phyloP scores from a whole-genome alignment of 30 jellyfish, hydroid and myxozoan species.

The Rhopilema esculentum region DNA sequence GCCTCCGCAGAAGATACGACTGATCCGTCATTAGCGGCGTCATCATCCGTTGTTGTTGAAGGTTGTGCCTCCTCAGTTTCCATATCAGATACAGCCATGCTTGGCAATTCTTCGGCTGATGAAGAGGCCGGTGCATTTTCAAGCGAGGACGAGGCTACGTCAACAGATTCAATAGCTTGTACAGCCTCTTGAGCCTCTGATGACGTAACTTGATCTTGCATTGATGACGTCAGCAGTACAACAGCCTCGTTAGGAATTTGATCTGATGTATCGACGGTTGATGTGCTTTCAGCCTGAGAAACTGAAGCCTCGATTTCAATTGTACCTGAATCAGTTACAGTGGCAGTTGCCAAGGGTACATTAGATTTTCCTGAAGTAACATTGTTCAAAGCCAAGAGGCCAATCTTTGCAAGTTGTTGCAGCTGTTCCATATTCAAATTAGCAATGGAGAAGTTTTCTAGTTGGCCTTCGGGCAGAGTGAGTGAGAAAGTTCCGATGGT shows the following conservation, averaged over 20 bases:
- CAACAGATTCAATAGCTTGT: slow-evolving; percentile 64
- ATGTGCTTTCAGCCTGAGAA: slow-evolving; percentile 76
- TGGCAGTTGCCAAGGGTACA: slow-evolving; percentile 71
- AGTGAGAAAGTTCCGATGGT: slow-evolving; percentile 80
- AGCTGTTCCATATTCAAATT: slow-evolving; percentile 93
- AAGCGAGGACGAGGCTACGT: slow-evolving; percentile 57
- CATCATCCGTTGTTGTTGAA: slow-evolving; percentile 65
- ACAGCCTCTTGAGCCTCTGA: slow-evolving; percentile 75
- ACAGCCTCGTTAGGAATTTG: slow-evolving; percentile 70
- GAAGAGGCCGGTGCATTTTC: slow-evolving; percentile 56
- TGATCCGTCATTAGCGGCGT: slow-evolving; percentile 37
- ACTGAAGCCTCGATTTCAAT: slow-evolving; percentile 70
- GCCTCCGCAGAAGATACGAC: slow-evolving; percentile 76
- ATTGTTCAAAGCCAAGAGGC: slow-evolving; percentile 88
- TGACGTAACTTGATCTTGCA: slow-evolving; percentile 71
- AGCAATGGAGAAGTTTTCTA: slow-evolving; percentile 88
- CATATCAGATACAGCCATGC: slow-evolving; percentile 35
- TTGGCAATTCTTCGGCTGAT: slow-evolving; percentile 46
- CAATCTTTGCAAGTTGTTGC: slow-evolving; percentile 95
- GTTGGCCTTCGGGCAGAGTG: slow-evolving; percentile 90
- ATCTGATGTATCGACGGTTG: slow-evolving; percentile 59
- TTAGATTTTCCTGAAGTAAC: slow-evolving; percentile 78
- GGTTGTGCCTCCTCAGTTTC: slow-evolving; percentile 70
- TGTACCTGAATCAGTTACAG: slow-evolving; percentile 68
- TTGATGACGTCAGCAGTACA: slow-evolving; percentile 61